These are phyloP conservation scores for Phyllostomus discolor DNA, from an alignment of 2,113 vertebrate species.

Conservation along the genomic window DNA sequence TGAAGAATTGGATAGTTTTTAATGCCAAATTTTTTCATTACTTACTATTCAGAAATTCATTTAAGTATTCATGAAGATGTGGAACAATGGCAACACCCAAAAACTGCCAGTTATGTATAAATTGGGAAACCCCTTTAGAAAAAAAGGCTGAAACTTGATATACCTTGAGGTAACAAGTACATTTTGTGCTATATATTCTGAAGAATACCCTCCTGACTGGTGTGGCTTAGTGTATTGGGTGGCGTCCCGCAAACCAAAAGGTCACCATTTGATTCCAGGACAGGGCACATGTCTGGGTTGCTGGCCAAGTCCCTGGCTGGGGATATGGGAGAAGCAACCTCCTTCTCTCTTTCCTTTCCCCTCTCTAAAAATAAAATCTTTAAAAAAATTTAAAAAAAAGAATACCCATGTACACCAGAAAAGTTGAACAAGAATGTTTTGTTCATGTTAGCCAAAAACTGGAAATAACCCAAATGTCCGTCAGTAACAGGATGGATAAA, in stretches of 20 bases:
- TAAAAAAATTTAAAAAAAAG: too few species aligned
- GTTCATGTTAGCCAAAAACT: neutral
- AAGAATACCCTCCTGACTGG: neutral
- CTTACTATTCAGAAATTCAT: neutral
- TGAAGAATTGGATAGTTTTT: neutral
- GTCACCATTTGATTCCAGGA: too few species aligned
- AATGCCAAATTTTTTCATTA: neutral
- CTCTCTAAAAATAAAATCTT: too few species aligned
- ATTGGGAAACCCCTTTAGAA: neutral
- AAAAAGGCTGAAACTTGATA: neutral
- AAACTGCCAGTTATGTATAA: neutral
- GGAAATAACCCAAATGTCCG: neutral
- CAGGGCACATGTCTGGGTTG: too few species aligned
- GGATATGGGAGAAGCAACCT: too few species aligned
- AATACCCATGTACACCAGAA: neutral
- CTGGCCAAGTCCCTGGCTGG: too few species aligned
- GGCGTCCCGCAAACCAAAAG: too few species aligned
- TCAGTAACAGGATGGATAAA: neutral
- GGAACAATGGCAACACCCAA: neutral
- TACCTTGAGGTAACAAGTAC: neutral
- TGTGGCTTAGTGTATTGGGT: too few species aligned
- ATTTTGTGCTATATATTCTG: neutral
- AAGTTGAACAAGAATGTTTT: slow-evolving; percentile 3
- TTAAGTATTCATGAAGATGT: neutral
- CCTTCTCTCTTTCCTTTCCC: too few species aligned